Percentiles rank a stretch among this genome's conserved stretches.
Conservation (phyloP, 2,888 invertebrate genomes). For the Griposia aprilina region DNA sequence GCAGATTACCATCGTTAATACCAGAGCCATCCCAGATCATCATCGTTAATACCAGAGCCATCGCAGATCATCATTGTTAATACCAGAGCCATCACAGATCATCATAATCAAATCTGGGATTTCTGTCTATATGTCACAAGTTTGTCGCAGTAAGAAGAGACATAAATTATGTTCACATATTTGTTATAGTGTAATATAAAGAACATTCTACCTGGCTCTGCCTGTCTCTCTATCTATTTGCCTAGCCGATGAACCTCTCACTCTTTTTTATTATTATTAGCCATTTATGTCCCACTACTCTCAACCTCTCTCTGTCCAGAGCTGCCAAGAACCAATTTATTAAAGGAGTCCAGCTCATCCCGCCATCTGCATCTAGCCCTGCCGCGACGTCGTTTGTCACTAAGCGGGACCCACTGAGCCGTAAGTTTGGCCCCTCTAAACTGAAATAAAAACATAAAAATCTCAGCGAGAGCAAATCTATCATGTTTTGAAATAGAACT, state of each 20-base stretch:
- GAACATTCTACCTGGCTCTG: too few relatives aligned
- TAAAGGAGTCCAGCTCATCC: too few relatives aligned
- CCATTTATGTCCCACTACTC: too few relatives aligned
- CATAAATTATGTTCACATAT: not conserved
- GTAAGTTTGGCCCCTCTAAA: not conserved
- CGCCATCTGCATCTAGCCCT: too few relatives aligned
- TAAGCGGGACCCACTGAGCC: too few relatives aligned
- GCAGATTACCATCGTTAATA: too few relatives aligned
- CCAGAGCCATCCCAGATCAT: too few relatives aligned
- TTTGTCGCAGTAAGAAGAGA: not conserved
- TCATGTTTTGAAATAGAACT: constrained; percentile 60
- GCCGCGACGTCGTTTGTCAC: too few relatives aligned
- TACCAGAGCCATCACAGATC: not conserved
- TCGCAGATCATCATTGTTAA: too few relatives aligned
- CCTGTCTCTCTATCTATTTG: not conserved
- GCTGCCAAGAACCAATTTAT: too few relatives aligned
- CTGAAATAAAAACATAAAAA: constrained; percentile 8
- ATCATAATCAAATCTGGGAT: not conserved
- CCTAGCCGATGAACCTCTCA: not conserved
- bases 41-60: too few relatives aligned
- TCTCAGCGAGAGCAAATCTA: constrained; percentile 32
- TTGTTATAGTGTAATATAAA: not conserved
- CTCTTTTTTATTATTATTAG: not conserved
- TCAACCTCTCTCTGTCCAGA: too few relatives aligned
- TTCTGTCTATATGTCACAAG: not conserved